Conservation (phyloP, 2,888 invertebrate genomes). For the Sturmia bella region DNA sequence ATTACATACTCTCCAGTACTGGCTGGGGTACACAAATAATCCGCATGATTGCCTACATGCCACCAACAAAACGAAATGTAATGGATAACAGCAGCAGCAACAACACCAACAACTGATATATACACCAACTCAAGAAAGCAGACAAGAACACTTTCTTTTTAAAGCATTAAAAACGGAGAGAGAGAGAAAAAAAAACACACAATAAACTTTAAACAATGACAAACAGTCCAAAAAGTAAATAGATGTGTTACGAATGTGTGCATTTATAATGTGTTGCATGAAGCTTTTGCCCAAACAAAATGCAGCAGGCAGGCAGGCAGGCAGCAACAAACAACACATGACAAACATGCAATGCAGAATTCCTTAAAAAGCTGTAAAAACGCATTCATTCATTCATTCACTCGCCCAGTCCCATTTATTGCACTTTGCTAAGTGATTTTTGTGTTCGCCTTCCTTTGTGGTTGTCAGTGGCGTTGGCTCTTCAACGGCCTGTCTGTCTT, state of each 20-base stretch:
- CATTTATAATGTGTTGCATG: conserved; percentile 27
- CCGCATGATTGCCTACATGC: conserved; percentile 65
- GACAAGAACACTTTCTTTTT: conserved; percentile 69
- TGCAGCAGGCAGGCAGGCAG: conserved; percentile 17
- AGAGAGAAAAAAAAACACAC: not conserved
- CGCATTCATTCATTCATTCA: conserved; percentile 52
- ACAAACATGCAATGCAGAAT: conserved; percentile 66
- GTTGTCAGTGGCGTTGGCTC: conserved; percentile 14
- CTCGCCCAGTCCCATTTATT: conserved; percentile 41
- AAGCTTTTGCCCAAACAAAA: conserved; percentile 23
- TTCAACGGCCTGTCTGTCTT: not conserved
- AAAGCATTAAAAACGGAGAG: conserved; percentile 3
- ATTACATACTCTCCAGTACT: conserved; percentile 50
- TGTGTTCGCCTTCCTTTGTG: conserved; percentile 32
- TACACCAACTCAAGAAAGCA: conserved; percentile 52
- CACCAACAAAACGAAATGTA: conserved; percentile 55
- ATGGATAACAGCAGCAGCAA: not conserved
- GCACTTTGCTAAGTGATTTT: conserved; percentile 66
- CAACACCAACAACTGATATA: conserved; percentile 6
- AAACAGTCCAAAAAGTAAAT: conserved; percentile 52
- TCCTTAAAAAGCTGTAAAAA: conserved; percentile 50
- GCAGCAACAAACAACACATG: conserved; percentile 15
- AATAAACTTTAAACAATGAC: conserved; percentile 52
- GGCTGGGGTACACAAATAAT: conserved; percentile 58
- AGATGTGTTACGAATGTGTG: conserved; percentile 30